Percentiles rank a stretch among this genome's conserved stretches.
Conservation (phyloP, 1,140 invertebrate species). For the Probaryconus sp. region DNA sequence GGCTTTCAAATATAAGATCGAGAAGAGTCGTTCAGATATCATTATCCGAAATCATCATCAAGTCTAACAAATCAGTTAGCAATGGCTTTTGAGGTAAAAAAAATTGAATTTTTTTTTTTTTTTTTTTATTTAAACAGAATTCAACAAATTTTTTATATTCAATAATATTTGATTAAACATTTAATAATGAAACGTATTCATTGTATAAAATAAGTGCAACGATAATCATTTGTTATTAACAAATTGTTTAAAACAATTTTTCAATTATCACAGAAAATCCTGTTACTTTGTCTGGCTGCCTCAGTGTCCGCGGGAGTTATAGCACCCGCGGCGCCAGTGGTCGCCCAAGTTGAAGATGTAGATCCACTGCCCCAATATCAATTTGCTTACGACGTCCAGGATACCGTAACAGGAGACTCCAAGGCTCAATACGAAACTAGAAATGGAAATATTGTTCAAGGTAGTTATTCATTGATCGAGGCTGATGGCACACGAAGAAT, state of each 20-base stretch:
- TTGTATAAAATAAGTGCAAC: too few relatives aligned
- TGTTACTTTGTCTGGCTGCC: not conserved
- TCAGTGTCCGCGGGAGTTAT: slow-evolving; percentile 24
- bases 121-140: too few relatives aligned
- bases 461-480: slow-evolving; percentile 78
- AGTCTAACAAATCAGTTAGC: not conserved
- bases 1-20: slow-evolving; percentile 20
- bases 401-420: slow-evolving; percentile 77
- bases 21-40: not conserved
- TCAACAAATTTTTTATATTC: too few relatives aligned
- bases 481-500: slow-evolving; percentile 80
- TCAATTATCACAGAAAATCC: not conserved
- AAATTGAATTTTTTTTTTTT: too few relatives aligned
- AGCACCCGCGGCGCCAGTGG: slow-evolving; percentile 56
- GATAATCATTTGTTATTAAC: not conserved
- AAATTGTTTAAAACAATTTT: not conserved
- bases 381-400: slow-evolving; percentile 77
- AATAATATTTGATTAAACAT: too few relatives aligned
- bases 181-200: too few relatives aligned
- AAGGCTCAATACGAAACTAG: slow-evolving; percentile 78
- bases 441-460: slow-evolving; percentile 77
- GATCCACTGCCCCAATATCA: slow-evolving; percentile 73
- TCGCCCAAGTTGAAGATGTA: slow-evolving; percentile 59
- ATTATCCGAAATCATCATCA: slow-evolving; percentile 2
- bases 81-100: slow-evolving; percentile 4